These are phyloP conservation scores for Drosophila nigritarsus DNA, from an alignment of 2,888 invertebrate species.

Conservation along the genomic window DNA sequence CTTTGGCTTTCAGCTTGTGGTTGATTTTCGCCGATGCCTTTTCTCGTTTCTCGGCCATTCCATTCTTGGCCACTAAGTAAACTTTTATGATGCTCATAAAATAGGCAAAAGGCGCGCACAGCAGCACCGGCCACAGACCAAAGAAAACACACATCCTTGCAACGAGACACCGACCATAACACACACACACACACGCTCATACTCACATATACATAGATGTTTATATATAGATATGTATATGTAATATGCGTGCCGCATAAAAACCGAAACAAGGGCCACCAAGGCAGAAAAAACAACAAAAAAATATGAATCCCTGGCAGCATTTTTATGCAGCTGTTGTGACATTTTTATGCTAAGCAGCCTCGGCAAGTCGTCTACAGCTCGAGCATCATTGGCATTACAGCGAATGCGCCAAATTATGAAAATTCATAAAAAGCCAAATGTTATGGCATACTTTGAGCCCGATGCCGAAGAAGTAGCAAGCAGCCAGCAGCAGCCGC, in stretches of 20 bases:
- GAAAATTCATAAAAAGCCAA: slow-evolving; percentile 79
- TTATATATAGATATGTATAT: slow-evolving; percentile 42
- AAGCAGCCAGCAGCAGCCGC: not conserved
- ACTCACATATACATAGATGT: slow-evolving; percentile 36
- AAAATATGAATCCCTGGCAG: slow-evolving; percentile 50
- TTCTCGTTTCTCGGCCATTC: slow-evolving; percentile 40
- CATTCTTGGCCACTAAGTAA: slow-evolving; percentile 74
- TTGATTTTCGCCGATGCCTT: slow-evolving; percentile 24
- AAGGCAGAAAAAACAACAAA: slow-evolving; percentile 9
- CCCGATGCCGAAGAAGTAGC: slow-evolving; percentile 19
- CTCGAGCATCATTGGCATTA: slow-evolving; percentile 14
- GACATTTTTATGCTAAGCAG: slow-evolving; percentile 80
- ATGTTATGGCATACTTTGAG: slow-evolving; percentile 76
- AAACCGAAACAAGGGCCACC: slow-evolving; percentile 53
- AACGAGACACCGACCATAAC: slow-evolving; percentile 16
- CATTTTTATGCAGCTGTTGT: slow-evolving; percentile 76
- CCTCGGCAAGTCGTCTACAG: slow-evolving; percentile 11
- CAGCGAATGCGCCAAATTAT: slow-evolving; percentile 70
- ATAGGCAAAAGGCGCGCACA: slow-evolving; percentile 72
- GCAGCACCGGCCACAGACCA: slow-evolving; percentile 15
- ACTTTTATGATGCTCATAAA: slow-evolving; percentile 75
- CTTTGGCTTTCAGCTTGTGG: slow-evolving; percentile 33
- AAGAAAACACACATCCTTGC: slow-evolving; percentile 1
- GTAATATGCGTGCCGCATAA: slow-evolving; percentile 67
- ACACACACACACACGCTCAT: slow-evolving; percentile 34